Percentiles rank a stretch among this genome's conserved stretches.
Evolutionary conservation across 2,888 invertebrate species (phyloP).

Genomic region (Tachina lurida): DNA sequence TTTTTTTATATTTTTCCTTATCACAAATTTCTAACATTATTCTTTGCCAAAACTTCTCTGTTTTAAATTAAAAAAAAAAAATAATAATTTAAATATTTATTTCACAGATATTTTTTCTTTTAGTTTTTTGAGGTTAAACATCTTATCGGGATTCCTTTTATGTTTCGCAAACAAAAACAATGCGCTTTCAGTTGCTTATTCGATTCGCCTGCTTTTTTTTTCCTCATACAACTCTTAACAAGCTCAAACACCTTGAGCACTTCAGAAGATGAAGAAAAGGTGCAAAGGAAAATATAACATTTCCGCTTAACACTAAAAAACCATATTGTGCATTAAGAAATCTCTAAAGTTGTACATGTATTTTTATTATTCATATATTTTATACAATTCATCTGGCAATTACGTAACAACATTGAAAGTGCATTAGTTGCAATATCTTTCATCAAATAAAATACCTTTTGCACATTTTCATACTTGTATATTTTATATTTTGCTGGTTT

Average conservation of each 20-base stretch:
- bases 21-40: too few relatives aligned
- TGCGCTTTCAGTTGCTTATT: constrained; percentile 6
- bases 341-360: constrained; percentile 20
- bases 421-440: constrained; percentile 70
- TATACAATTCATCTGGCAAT: constrained; percentile 64
- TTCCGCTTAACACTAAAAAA: constrained; percentile 55
- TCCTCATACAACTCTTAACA: constrained; percentile 25
- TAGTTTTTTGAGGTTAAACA: constrained; percentile 51
- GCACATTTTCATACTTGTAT: constrained; percentile 5
- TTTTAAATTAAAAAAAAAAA: neutral
- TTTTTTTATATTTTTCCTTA: too few relatives aligned
- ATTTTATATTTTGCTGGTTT: neutral
- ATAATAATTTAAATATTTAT: neutral
- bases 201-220: neutral
- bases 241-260: constrained; percentile 60
- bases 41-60: too few relatives aligned
- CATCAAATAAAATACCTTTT: constrained; percentile 52
- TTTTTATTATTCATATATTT: constrained; percentile 57
- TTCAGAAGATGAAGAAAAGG: constrained; percentile 29
- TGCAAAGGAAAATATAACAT: constrained; percentile 33
- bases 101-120: neutral
- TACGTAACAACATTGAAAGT: constrained; percentile 71
- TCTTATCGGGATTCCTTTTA: constrained; percentile 16
- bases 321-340: constrained; percentile 48
- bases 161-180: constrained; percentile 36